These are phyloP conservation scores for Microtus richardsoni DNA, from an alignment of 2,113 vertebrate genomes.

Conservation along the genomic window DNA sequence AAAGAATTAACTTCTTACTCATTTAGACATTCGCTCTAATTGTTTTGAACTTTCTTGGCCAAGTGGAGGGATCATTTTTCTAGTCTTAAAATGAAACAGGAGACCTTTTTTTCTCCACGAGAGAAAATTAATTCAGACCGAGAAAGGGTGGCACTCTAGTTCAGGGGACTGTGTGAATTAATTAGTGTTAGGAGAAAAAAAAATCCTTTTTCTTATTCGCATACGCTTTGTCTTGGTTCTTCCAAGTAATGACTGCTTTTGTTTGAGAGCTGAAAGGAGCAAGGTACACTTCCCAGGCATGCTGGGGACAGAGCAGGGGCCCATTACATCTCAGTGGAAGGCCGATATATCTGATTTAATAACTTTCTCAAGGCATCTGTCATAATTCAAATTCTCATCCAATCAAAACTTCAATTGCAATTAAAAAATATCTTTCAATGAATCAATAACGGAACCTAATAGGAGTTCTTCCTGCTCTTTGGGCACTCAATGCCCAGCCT, in stretches of 20 bases:
- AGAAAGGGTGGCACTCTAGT: constrained; percentile 60
- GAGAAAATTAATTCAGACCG: constrained; percentile 76
- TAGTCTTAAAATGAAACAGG: constrained; percentile 70
- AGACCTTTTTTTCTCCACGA: not conserved
- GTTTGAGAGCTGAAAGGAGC: constrained; percentile 50
- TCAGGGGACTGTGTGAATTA: constrained; percentile 70
- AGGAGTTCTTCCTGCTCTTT: not conserved
- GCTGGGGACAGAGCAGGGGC: not conserved
- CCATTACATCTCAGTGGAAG: constrained; percentile 31
- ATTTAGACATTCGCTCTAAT: constrained; percentile 69
- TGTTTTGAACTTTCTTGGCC: constrained; percentile 73
- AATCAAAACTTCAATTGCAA: constrained; percentile 53
- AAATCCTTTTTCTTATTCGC: constrained; percentile 67
- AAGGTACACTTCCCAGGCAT: constrained; percentile 21
- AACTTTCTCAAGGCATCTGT: constrained; percentile 16
- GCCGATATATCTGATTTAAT: constrained; percentile 48
- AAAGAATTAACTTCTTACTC: constrained; percentile 73
- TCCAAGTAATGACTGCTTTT: constrained; percentile 67
- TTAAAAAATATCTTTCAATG: constrained; percentile 15
- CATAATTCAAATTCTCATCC: constrained; percentile 45
- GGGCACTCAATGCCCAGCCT: not conserved
- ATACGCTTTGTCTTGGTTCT: constrained; percentile 65
- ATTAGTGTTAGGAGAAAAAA: constrained; percentile 72
- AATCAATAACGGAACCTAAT: constrained; percentile 34
- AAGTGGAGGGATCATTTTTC: constrained; percentile 61